Percentiles rank a stretch among this genome's conserved stretches.
phyloP scores from a whole-genome alignment of 2,888 invertebrate genomes.

The Cenopis cana region DNA sequence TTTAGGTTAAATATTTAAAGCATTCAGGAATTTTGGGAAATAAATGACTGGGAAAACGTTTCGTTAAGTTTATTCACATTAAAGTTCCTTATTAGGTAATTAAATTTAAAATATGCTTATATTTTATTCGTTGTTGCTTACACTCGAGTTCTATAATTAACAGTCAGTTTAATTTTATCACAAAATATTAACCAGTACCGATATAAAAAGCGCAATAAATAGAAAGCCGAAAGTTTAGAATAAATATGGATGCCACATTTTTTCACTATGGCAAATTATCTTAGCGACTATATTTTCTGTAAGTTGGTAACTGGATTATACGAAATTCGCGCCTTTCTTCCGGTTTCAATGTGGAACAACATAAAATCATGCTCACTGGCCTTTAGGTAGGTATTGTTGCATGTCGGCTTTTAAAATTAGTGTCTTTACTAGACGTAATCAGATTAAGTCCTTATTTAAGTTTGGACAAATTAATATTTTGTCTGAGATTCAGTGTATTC shows the following conservation, averaged over 20 bases:
- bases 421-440: not conserved
- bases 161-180: slow-evolving; percentile 44
- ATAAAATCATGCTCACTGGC: not conserved
- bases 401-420: not conserved
- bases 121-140: slow-evolving; percentile 7
- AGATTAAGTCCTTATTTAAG: not conserved
- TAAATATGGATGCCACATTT: slow-evolving; percentile 42
- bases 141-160: slow-evolving; percentile 35
- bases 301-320: slow-evolving; percentile 40
- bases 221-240: slow-evolving; percentile 35
- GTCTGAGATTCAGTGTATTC: not conserved
- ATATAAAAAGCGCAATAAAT: slow-evolving; percentile 39
- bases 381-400: not conserved
- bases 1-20: no score
- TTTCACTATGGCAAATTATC: slow-evolving; percentile 37
- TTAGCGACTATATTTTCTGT: slow-evolving; percentile 35
- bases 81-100: not conserved
- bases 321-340: not conserved
- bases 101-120: not conserved
- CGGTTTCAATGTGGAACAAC: not conserved
- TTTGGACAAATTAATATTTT: not conserved
- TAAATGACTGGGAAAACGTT: not conserved
- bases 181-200: slow-evolving; percentile 34
- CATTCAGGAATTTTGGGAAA: not conserved
- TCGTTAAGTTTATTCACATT: slow-evolving; percentile 7